Base-by-base conservation (phyloP, 2,888 invertebrate species). In the Stenchaetothrips biformis region DNA sequence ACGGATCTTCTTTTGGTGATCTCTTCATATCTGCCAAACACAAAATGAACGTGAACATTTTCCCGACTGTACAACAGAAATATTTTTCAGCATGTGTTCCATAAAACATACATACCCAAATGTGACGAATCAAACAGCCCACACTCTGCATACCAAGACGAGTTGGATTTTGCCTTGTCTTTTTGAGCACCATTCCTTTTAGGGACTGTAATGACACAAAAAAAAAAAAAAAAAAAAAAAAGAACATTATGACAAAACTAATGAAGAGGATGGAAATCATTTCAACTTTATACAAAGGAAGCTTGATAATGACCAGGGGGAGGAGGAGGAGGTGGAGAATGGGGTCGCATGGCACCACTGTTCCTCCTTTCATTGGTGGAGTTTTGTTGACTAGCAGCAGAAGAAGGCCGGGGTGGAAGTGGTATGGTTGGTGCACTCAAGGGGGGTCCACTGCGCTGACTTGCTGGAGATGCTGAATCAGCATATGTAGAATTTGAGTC, bases 91-190 rank as follows among this genome's bases (percentile, higher is more conserved):
- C 37, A 77, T 13, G n/a, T 47, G n/a, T 7, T 48, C 9, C 3
- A 48, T 21, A 37, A 27, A 21, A 49, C 16, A 25, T 79, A 49
- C 16, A 25, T 79, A 62, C 62, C 79, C n/a, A 77, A 48, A 8
- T 18, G 13, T 74, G 80, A 77, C 2, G 80, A 78, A 78, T 80
- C 80, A 81, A 89, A 90, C 11, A 90, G 86, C 8, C 92, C 92
- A 84, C 91, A 91, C 85, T 92, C 92, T 0, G 92, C 90, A 86
- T 92, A 93, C 92, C 92, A 92, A 4, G 92, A 92, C 18, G 91
- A 91, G 13, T 21, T 37, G 59, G 83, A 86, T 86, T 86, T 88
- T 88, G 82, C 88, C 89, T 85, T 89, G 88, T 83, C 88, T 74
- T 74, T 74, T 25, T 74, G 67, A 25, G 67, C 25, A 1, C 67